These are phyloP conservation scores for Electrophaes corylata DNA, from an alignment of 2,888 invertebrate genomes.

Conservation along the genomic window DNA sequence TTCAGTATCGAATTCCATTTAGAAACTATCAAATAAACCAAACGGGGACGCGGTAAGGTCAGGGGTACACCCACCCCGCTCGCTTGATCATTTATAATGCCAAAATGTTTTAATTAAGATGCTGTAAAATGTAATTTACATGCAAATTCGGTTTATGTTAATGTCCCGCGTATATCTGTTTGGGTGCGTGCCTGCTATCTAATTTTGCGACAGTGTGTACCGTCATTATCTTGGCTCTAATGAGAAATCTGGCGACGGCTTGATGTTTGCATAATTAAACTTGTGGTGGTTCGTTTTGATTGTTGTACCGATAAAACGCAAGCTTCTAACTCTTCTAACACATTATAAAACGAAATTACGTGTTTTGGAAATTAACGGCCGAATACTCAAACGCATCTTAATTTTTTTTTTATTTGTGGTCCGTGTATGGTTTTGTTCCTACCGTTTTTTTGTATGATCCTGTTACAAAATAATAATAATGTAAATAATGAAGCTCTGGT, in stretches of 20 bases:
- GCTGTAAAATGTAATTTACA: constrained; percentile 86
- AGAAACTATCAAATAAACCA: constrained; percentile 73
- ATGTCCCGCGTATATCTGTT: constrained; percentile 84
- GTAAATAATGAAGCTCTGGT: too few relatives aligned
- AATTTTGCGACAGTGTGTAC: constrained; percentile 84
- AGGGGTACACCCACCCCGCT: constrained; percentile 65
- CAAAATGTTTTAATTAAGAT: constrained; percentile 86
- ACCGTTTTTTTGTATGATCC: too few relatives aligned
- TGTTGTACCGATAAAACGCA: constrained; percentile 79
- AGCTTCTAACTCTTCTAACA: constrained; percentile 46
- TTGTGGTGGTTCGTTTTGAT: constrained; percentile 80
- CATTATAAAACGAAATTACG: constrained; percentile 13
- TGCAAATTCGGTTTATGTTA: constrained; percentile 86
- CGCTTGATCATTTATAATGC: constrained; percentile 85
- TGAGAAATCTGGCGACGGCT: constrained; percentile 84
- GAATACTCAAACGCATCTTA: too few relatives aligned
- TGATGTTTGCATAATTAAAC: constrained; percentile 84
- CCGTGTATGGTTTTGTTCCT: too few relatives aligned
- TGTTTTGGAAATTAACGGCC: constrained; percentile 1
- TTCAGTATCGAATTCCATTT: constrained; percentile 42
- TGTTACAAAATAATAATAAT: too few relatives aligned
- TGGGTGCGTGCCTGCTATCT: constrained; percentile 84
- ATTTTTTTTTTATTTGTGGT: too few relatives aligned
- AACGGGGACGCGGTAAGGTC: constrained; percentile 63
- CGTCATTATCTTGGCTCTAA: constrained; percentile 84